Evolutionary conservation across 1,140 invertebrate species (phyloP).

Genomic region (Bombus confusus): DNA sequence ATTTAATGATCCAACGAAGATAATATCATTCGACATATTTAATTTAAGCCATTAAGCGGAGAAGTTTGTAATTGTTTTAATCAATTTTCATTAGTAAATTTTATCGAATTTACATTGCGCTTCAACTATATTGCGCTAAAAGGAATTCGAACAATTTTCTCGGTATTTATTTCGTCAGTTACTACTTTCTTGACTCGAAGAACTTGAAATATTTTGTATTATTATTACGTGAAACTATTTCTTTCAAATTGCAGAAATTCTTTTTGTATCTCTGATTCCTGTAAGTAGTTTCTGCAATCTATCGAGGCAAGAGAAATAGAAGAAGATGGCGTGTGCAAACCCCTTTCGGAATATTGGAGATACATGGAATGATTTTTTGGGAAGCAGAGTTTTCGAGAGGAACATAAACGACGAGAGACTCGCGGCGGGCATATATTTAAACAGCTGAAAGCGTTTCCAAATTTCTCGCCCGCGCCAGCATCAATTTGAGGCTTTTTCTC

Average conservation of each 20-base stretch:
- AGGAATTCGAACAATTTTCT: no score
- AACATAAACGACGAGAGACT: background rate
- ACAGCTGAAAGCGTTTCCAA: constrained; percentile 6
- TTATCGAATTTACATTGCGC: no score
- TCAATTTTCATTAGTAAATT: background rate
- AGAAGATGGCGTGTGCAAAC: no score
- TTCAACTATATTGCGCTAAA: no score
- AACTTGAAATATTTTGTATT: no score
- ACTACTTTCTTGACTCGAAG: no score
- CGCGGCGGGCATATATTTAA: constrained; percentile 10
- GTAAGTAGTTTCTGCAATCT: no score
- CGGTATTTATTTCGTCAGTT: no score
- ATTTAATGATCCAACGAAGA: background rate
- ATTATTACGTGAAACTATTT: no score
- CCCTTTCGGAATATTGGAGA: background rate
- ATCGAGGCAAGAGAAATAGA: background rate
- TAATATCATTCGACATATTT: background rate
- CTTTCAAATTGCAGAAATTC: no score
- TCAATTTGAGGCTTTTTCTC: background rate
- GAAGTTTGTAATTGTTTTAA: background rate
- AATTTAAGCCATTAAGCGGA: background rate
- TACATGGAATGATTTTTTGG: background rate
- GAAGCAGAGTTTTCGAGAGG: background rate
- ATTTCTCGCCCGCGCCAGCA: background rate
- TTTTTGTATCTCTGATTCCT: no score